Percentiles rank a stretch among this genome's conserved stretches.
phyloP scores from a whole-genome alignment of 1,140 invertebrate species.

The Cotesia vestalis region DNA sequence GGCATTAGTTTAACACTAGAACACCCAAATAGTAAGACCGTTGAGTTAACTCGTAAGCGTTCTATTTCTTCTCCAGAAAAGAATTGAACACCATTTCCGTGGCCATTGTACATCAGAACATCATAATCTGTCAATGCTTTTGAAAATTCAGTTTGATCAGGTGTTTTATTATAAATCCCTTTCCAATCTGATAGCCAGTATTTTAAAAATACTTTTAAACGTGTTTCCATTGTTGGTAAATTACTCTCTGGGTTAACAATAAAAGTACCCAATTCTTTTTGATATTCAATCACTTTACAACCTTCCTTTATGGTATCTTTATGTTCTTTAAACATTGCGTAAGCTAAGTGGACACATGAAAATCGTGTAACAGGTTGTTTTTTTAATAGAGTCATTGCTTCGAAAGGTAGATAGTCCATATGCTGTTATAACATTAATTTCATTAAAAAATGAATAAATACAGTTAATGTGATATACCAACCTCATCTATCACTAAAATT shows the following conservation, averaged over 20 bases:
- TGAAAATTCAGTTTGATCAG: conserved; percentile 69
- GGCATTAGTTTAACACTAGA: conserved; percentile 71
- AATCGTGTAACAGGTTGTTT: conserved; percentile 75
- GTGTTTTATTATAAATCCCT: conserved; percentile 69
- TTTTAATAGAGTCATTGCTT: conserved; percentile 72
- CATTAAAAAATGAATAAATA: conserved; percentile 3
- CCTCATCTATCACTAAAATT: conserved; percentile 74
- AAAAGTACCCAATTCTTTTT: conserved; percentile 63
- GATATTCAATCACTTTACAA: conserved; percentile 64
- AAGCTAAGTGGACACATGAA: conserved; percentile 77
- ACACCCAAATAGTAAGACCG: conserved; percentile 79
- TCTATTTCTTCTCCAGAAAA: conserved; percentile 71
- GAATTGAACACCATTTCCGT: conserved; percentile 79
- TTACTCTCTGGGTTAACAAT: conserved; percentile 77
- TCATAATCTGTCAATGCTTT: conserved; percentile 70
- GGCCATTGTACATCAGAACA: conserved; percentile 79
- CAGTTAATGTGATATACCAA: conserved; percentile 45
- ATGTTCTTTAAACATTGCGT: conserved; percentile 72
- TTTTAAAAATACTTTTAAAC: conserved; percentile 71
- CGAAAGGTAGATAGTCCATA: conserved; percentile 79
- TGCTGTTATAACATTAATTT: conserved; percentile 62
- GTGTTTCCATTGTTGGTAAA: conserved; percentile 74
- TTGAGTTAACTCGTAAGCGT: conserved; percentile 68
- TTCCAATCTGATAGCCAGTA: conserved; percentile 74
- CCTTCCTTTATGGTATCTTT: conserved; percentile 68